Evolutionary conservation across 2,797 vertebrate species (phyloP).

Genomic region (Danio kyathit): DNA sequence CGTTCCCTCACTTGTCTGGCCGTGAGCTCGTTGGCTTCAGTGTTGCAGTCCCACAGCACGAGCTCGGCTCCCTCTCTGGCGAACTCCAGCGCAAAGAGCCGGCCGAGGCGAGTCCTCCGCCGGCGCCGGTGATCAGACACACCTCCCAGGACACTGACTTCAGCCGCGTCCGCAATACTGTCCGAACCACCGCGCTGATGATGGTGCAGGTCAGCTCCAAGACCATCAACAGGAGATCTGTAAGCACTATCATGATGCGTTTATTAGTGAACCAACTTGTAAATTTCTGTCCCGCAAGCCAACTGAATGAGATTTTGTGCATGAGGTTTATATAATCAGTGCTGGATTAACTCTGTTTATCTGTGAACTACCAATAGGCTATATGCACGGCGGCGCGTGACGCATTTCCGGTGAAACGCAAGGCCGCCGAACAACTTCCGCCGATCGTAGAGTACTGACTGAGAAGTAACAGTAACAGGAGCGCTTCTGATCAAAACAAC

Average conservation of each 20-base stretch:
- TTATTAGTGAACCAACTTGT: not conserved
- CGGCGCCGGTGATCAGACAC: slow-evolving; percentile 77
- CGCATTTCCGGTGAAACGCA: too few species aligned
- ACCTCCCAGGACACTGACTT: slow-evolving; percentile 74
- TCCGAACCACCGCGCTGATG: slow-evolving; percentile 67
- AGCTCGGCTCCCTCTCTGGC: slow-evolving; percentile 74
- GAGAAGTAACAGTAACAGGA: too few species aligned
- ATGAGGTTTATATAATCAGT: slow-evolving; percentile 10
- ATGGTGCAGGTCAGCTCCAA: slow-evolving; percentile 68
- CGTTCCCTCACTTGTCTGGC: slow-evolving; percentile 66
- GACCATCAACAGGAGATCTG: slow-evolving; percentile 75
- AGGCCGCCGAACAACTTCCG: too few species aligned
- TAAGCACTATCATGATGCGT: slow-evolving; percentile 68
- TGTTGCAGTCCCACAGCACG: slow-evolving; percentile 78
- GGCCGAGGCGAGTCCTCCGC: slow-evolving; percentile 72
- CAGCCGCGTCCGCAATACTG: slow-evolving; percentile 68
- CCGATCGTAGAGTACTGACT: too few species aligned
- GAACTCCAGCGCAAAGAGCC: slow-evolving; percentile 75
- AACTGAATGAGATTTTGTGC: not conserved
- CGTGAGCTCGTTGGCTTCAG: slow-evolving; percentile 72
- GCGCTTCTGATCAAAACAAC: too few species aligned
- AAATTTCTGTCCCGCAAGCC: too few species aligned
- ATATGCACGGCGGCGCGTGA: too few species aligned
- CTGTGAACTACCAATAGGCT: too few species aligned
- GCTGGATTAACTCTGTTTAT: slow-evolving; percentile 1